Evolutionary conservation across 2,113 vertebrate genomes (phyloP).

Genomic region (Dipodomys stephensi): DNA sequence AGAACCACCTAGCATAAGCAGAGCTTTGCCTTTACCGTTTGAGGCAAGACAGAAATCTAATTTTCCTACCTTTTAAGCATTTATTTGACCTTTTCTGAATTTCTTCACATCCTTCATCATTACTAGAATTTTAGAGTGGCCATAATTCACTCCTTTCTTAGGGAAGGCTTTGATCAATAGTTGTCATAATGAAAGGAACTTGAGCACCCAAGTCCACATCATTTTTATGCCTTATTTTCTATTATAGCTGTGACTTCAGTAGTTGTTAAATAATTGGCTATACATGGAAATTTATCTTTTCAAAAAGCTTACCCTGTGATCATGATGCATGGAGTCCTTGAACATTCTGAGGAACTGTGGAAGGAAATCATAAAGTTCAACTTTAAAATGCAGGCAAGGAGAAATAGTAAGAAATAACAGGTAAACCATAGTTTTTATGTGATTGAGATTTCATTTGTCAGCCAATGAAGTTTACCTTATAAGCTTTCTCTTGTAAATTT

Average conservation of each 20-base stretch:
- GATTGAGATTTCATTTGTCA: not conserved
- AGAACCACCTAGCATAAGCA: not conserved
- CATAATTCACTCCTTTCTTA: not conserved
- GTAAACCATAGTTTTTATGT: not conserved
- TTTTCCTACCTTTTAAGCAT: conserved; percentile 51
- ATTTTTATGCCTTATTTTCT: not conserved
- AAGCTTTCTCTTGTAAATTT: conserved; percentile 22
- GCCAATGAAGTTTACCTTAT: not conserved
- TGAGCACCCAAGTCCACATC: not conserved
- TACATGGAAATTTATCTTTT: not conserved
- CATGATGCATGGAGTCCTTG: not conserved
- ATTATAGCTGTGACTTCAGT: not conserved
- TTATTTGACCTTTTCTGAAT: conserved; percentile 54
- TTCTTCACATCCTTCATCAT: conserved; percentile 41
- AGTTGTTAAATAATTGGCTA: not conserved
- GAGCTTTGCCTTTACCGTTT: conserved; percentile 10
- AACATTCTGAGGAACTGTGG: not conserved
- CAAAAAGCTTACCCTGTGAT: not conserved
- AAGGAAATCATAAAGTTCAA: not conserved
- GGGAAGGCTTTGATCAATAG: conserved; percentile 1
- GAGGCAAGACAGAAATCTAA: conserved; percentile 46
- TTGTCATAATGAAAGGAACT: conserved; percentile 13
- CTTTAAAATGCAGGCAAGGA: not conserved
- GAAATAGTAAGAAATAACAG: not conserved
- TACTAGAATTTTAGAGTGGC: conserved; percentile 36